phyloP scores from a whole-genome alignment of 2,113 vertebrate species.

The Forbesichthys agassizii region DNA sequence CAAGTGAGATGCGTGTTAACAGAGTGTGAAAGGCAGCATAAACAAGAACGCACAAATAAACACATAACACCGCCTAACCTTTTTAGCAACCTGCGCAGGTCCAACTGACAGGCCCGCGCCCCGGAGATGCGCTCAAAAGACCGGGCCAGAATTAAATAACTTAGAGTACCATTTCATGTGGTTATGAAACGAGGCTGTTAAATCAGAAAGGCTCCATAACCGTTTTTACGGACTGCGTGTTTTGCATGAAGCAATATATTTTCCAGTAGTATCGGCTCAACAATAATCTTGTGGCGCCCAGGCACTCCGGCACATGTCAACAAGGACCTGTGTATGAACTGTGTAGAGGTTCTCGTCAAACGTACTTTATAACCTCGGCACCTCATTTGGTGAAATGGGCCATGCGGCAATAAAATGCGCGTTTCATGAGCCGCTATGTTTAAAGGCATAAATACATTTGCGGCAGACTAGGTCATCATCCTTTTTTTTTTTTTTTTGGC shows the following conservation, averaged over 20 bases:
- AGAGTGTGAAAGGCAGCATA: constrained; percentile 50
- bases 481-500: constrained; percentile 24
- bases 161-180: constrained; percentile 27
- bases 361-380: constrained; percentile 38
- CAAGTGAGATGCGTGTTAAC: constrained; percentile 55
- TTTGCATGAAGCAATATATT: constrained; percentile 46
- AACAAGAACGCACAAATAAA: constrained; percentile 59
- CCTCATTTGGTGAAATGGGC: constrained; percentile 58
- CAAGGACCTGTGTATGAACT: constrained; percentile 28
- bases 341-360: constrained; percentile 32
- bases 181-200: constrained; percentile 37
- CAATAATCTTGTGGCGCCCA: constrained; percentile 13
- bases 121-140: constrained; percentile 27
- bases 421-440: constrained; percentile 55
- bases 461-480: constrained; percentile 39
- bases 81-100: constrained; percentile 34
- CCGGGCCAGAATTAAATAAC: constrained; percentile 23
- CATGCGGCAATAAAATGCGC: constrained; percentile 48
- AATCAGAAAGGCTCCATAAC: constrained; percentile 35
- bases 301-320: constrained; percentile 32
- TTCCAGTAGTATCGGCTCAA: constrained; percentile 40
- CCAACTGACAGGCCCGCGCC: constrained; percentile 23
- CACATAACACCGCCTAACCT: constrained; percentile 43
- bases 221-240: constrained; percentile 40
- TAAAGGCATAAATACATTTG: constrained; percentile 33